Base-by-base conservation (phyloP, 2,797 vertebrate species). In the Peromyscus melanophrys region DNA sequence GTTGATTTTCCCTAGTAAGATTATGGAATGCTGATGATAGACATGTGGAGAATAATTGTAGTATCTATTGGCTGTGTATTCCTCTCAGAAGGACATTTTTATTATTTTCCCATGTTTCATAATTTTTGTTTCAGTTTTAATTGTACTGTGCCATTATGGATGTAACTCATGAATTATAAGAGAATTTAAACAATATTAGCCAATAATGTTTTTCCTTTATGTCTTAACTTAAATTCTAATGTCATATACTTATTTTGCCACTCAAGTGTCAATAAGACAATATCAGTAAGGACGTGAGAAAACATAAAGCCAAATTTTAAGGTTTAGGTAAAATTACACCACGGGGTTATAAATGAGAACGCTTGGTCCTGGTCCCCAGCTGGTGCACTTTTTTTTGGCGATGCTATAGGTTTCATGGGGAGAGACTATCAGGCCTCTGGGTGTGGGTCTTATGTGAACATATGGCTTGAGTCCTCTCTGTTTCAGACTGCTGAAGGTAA, bases 201-300 rank as follows among this genome's bases (percentile, higher is more conserved):
- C n/a, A 90, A 49, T 29, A 69, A 81, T n/a, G 3, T 61, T 88
- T 93, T 92, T 9, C 21, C 63, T 89, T 92, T 86, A 57, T 75
- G 25, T 49, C 40, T 17, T 21, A 85, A 81, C 8, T 90, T 81
- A 89, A 65, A 77, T 76, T 89, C 19, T 81, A 63, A 77, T 83
- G 6, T 6, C 6, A 43, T 52, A 80, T 57, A 80, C 3, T 57
- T 69, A 81, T 49, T 92, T 88, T 94, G 1, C 10, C 10, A 85
- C 19, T 82, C 37, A 81, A 34, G 57, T 80, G 29, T 89, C 59
- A 55, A 55, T 40, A 25, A 57, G 34, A 57, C n/a, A 52, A 31
- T 31, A 75, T 85, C 57, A 92, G 8, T 65, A 88, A 83, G 5
- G 29, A 76, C 5, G 40, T 89, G 46, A 90, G 10, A 19, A 37